These are phyloP conservation scores for Salmo trutta DNA, from an alignment of 2,797 vertebrate genomes.

Conservation along the genomic window DNA sequence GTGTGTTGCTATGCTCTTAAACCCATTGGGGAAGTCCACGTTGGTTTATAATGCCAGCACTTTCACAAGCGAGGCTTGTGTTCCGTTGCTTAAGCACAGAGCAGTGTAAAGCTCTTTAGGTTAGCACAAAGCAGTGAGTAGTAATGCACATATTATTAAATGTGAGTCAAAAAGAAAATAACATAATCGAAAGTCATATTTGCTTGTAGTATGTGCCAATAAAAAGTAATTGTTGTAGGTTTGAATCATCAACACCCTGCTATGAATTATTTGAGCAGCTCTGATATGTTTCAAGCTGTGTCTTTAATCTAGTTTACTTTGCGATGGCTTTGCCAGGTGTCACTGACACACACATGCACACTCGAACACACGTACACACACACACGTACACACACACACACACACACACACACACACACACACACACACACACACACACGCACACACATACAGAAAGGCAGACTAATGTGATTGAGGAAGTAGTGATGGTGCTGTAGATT, in stretches of 20 bases:
- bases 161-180: background rate
- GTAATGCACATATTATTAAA: background rate
- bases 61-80: background rate
- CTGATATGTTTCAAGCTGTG: background rate
- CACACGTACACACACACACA: too few relatives aligned
- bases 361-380: conserved; percentile 36
- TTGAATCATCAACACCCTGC: background rate
- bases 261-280: background rate
- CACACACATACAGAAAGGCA: conserved; percentile 32
- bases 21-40: background rate
- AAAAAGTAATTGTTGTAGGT: background rate
- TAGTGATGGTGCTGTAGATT: background rate
- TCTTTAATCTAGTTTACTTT: background rate
- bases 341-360: conserved; percentile 3
- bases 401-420: too few relatives aligned
- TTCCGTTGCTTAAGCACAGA: background rate
- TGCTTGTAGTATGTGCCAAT: background rate
- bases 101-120: background rate
- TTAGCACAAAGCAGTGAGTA: background rate
- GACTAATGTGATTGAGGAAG: background rate
- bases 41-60: background rate
- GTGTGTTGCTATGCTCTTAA: background rate
- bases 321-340: background rate
- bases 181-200: background rate
- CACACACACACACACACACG: background rate